Conservation (phyloP, 2,797 vertebrate genomes). For the Intellagama lesueurii region DNA sequence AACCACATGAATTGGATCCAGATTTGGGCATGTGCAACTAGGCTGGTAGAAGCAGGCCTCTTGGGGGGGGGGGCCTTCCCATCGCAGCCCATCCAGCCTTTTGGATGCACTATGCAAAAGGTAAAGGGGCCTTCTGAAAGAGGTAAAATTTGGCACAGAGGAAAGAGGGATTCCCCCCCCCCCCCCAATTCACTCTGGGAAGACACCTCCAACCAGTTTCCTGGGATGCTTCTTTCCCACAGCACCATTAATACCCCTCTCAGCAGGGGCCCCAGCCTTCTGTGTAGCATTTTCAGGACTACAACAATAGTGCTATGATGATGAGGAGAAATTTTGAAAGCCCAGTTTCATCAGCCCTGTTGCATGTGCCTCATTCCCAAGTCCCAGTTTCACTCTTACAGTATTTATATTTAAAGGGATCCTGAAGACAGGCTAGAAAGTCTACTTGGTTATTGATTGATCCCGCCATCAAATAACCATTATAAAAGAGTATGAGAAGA, state of each 20-base stretch:
- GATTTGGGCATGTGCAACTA: neutral
- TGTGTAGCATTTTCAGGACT: no score
- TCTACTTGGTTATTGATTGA: neutral
- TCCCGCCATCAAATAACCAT: neutral
- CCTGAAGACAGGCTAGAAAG: neutral
- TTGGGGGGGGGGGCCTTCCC: neutral
- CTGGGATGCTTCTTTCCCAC: no score
- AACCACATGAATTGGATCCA: neutral
- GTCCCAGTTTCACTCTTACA: neutral
- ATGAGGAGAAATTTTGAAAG: no score
- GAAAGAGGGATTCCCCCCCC: no score
- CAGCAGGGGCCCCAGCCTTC: no score
- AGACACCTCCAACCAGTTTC: no score
- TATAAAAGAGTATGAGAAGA: neutral
- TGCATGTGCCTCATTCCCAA: neutral
- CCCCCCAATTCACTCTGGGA: no score
- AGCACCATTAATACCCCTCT: no score
- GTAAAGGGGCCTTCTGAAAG: neutral
- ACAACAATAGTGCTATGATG: no score
- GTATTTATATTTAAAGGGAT: neutral
- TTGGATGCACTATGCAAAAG: neutral
- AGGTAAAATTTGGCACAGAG: no score
- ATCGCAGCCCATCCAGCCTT: neutral
- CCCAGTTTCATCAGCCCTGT: no score
- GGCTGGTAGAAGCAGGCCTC: neutral